Evolutionary conservation across 1,140 invertebrate genomes (phyloP), one percentile per base, ranked within the genome.

Genomic region (Caligus rogercresseyi): DNA sequence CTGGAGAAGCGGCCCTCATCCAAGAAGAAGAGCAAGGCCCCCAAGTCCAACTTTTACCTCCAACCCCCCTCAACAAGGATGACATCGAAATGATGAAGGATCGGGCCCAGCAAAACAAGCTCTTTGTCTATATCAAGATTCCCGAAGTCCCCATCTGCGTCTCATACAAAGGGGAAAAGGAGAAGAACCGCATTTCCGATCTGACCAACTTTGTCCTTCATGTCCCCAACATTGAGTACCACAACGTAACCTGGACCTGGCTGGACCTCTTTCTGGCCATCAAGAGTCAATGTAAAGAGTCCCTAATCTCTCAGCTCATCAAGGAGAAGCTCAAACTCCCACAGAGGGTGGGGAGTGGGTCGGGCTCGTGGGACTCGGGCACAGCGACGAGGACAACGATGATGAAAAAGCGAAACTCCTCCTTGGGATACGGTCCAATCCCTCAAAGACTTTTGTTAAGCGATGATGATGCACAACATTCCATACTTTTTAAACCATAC

Each of bases 171-270:
- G 82, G 92, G 43, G 91, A 89, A 71, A 98, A 98, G 74, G 92
- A 98, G 70, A 99, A 98, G 74, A 98, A 98, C 75, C 43, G 52
- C 18, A 78, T 98, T 52, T 87, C 90, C 72, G 93, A 98, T 73
- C 84, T 98, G 14, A 80, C 91, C 61, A 90, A 97, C 69, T 86
- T 97, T 69, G 86, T 84, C 31, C 77, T 99, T 1, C 61, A 63
- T 19, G 86, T 98, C 70, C 93, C 93, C 0, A 94, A 91, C 0
- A 75, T 97, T 54, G 94, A 98, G 72, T 97, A 96, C 75, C 94
- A 98, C 73, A 96, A 98, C 74, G 87, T 93, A 53, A 98, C 94
- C 13, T 99, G 95, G 94, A 98, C 93, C 0, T 98, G 95, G 95
- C 79, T 98, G n/a, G 95, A 99, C 77, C 77, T 99, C 57, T 75